Evolutionary conservation across 1,140 invertebrate species (phyloP).

Genomic region (Fopius arisanus): DNA sequence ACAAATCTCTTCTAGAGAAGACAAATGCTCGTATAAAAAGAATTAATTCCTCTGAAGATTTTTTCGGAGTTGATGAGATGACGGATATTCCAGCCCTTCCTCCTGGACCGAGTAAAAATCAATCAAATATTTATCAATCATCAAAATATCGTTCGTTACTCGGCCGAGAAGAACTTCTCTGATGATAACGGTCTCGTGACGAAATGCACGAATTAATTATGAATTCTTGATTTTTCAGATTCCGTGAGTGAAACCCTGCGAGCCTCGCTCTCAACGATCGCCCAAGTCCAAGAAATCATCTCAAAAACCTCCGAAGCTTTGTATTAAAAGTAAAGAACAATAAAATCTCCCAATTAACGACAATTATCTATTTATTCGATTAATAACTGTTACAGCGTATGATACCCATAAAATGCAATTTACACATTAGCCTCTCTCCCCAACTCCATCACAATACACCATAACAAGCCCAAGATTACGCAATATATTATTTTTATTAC

Average conservation of each 20-base stretch:
- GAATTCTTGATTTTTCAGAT: background rate
- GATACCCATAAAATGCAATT: slow-evolving; percentile 7
- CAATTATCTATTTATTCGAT: background rate
- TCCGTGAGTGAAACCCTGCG: background rate
- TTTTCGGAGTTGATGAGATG: slow-evolving; percentile 12
- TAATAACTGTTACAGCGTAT: background rate
- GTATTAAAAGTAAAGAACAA: background rate
- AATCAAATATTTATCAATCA: background rate
- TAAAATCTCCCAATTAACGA: background rate
- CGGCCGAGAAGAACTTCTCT: too few relatives aligned
- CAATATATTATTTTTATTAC: too few relatives aligned
- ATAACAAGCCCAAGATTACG: background rate
- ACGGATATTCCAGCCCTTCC: background rate
- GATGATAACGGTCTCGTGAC: too few relatives aligned
- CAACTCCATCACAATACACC: background rate
- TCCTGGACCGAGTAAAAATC: slow-evolving; percentile 21
- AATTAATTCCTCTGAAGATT: slow-evolving; percentile 35
- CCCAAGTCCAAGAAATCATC: background rate
- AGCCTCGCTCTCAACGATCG: background rate
- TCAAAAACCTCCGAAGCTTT: background rate
- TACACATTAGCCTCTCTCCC: background rate
- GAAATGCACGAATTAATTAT: background rate
- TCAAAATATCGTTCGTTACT: too few relatives aligned
- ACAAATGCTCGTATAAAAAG: slow-evolving; percentile 40
- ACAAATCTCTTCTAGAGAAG: slow-evolving; percentile 39